phyloP scores from a whole-genome alignment of 2,888 invertebrate species.

The Caenorhabditis doughertyi region DNA sequence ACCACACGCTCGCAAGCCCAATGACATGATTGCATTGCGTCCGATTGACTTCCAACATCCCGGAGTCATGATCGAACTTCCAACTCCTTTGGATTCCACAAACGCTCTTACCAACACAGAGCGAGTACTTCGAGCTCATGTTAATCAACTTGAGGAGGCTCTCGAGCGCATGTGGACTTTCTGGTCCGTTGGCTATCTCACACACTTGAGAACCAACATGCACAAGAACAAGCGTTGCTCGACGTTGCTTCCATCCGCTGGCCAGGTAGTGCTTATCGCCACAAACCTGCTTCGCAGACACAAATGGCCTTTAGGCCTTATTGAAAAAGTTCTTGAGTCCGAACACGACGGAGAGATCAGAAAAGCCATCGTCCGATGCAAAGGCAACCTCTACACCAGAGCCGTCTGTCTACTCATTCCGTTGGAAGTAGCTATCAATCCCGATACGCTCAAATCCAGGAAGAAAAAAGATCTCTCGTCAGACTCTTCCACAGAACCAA shows the following conservation, averaged over 20 bases:
- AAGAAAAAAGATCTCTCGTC: no score
- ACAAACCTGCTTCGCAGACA: no score
- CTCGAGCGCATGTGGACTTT: background rate
- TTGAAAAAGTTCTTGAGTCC: background rate
- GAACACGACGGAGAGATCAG: background rate
- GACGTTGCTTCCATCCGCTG: background rate
- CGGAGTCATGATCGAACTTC: background rate
- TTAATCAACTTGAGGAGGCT: background rate
- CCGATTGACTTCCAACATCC: slow-evolving; percentile 15
- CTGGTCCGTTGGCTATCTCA: background rate
- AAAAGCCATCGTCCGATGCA: background rate
- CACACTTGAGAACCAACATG: background rate
- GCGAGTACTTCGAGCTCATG: no score
- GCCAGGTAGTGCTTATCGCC: background rate
- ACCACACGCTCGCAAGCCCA: background rate
- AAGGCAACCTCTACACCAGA: background rate
- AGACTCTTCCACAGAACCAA: no score
- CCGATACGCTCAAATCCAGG: no score
- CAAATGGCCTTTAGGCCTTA: background rate
- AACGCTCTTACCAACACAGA: no score
- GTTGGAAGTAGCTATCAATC: background rate
- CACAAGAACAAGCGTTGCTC: background rate
- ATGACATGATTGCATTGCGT: background rate
- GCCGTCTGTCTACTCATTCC: background rate
- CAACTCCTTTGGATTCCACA: no score